A percentile compares a stretch with the other conserved stretches of the same genome.
phyloP scores from a whole-genome alignment of 2,113 vertebrate species.

The Prinia subflava region DNA sequence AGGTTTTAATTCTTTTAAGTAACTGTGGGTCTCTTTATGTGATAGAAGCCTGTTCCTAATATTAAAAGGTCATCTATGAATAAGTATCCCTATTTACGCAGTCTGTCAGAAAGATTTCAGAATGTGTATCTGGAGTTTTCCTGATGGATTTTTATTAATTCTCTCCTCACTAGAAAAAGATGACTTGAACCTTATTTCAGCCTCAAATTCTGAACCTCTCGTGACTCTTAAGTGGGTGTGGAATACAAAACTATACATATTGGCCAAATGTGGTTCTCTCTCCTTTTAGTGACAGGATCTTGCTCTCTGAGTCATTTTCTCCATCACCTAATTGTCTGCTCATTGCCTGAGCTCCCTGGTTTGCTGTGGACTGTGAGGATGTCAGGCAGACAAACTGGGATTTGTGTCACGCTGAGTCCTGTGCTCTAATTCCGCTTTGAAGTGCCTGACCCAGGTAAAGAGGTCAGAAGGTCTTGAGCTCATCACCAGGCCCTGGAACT shows the following conservation, averaged over 20 bases:
- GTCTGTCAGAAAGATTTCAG: neutral
- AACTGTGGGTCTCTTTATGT: neutral
- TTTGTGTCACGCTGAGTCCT: neutral
- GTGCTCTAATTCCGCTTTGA: neutral
- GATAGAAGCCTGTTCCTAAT: neutral
- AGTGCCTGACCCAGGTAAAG: constrained; percentile 14
- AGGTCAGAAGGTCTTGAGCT: constrained; percentile 40
- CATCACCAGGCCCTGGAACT: neutral
- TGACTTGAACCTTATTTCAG: neutral
- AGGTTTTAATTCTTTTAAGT: neutral
- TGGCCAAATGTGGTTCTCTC: constrained; percentile 10
- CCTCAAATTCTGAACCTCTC: neutral
- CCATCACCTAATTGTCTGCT: constrained; percentile 5
- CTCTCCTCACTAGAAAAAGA: neutral
- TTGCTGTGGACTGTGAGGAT: neutral
- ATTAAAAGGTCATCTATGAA: neutral
- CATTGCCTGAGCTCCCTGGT: neutral
- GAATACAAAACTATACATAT: neutral
- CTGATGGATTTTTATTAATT: neutral
- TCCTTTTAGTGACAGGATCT: neutral
- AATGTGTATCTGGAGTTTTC: neutral
- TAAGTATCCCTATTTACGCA: neutral
- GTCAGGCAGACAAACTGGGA: constrained; percentile 21
- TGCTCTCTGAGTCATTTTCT: constrained; percentile 41
- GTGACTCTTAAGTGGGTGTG: constrained; percentile 21